Conservation (phyloP, 2,113 vertebrate species). For the Channa maculata region DNA sequence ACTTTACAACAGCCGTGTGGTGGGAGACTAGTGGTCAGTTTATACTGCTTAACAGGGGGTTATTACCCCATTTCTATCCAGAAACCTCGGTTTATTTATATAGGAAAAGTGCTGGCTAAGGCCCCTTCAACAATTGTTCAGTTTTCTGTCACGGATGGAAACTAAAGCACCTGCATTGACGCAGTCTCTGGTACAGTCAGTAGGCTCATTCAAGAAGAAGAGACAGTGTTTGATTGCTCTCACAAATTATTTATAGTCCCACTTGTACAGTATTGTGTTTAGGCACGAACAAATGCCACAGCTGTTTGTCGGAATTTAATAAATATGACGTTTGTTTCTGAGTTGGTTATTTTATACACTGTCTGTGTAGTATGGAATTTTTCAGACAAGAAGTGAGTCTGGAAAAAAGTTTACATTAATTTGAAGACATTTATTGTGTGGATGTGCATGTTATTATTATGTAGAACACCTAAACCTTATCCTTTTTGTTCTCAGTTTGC, state of each 20-base stretch:
- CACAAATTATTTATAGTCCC: neutral
- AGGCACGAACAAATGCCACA: neutral
- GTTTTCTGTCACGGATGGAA: conserved; percentile 58
- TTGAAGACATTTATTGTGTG: no score
- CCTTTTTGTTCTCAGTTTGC: no score
- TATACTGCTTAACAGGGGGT: neutral
- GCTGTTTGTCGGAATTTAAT: no score
- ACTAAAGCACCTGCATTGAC: conserved; percentile 32
- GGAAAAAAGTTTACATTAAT: no score
- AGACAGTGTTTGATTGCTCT: neutral
- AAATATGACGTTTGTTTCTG: no score
- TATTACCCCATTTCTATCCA: conserved; percentile 28
- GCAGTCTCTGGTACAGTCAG: neutral
- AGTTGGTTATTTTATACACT: neutral
- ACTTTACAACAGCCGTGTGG: neutral
- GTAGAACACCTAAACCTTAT: no score
- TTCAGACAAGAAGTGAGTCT: no score
- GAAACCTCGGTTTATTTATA: conserved; percentile 46
- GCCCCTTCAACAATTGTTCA: conserved; percentile 54
- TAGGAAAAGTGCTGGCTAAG: conserved; percentile 64
- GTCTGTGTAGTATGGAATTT: neutral
- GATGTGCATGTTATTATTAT: no score
- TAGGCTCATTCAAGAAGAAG: neutral
- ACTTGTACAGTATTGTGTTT: neutral
- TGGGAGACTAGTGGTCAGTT: neutral